phyloP scores from a whole-genome alignment of 2,113 vertebrate genomes.

The Arenaria interpres region DNA sequence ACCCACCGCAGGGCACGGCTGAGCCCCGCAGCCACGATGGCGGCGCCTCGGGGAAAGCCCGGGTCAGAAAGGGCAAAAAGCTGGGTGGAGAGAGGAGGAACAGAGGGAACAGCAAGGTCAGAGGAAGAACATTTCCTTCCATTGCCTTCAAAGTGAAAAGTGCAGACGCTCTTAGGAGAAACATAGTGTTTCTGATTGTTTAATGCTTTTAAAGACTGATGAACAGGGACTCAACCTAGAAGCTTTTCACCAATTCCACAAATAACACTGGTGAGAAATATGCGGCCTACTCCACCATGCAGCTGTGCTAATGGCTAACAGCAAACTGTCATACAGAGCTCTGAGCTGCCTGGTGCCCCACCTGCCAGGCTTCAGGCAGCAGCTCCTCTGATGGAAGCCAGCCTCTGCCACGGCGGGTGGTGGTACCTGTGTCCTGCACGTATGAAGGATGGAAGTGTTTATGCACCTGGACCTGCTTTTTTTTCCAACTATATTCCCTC shows the following conservation, averaged over 20 bases:
- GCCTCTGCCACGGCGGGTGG: fast-evolving
- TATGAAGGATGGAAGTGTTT: background rate
- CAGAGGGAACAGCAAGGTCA: background rate
- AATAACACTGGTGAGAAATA: background rate
- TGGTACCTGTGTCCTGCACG: fast-evolving
- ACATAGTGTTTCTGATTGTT: background rate
- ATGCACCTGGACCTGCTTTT: background rate
- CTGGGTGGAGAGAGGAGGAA: background rate
- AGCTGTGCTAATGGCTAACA: background rate
- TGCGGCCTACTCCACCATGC: background rate
- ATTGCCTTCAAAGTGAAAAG: background rate
- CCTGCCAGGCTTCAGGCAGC: background rate
- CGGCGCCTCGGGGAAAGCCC: fast-evolving
- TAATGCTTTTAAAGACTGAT: background rate
- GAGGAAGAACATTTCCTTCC: background rate
- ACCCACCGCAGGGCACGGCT: background rate
- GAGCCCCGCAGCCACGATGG: fast-evolving
- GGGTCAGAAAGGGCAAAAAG: background rate
- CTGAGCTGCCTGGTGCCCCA: background rate
- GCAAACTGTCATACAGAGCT: background rate
- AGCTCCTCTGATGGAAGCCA: background rate
- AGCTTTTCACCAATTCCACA: background rate
- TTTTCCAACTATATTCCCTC: background rate
- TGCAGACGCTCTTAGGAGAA: background rate
- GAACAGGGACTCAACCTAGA: background rate